Conservation (phyloP, 2,888 invertebrate genomes). For the Argynnis bischoffii region DNA sequence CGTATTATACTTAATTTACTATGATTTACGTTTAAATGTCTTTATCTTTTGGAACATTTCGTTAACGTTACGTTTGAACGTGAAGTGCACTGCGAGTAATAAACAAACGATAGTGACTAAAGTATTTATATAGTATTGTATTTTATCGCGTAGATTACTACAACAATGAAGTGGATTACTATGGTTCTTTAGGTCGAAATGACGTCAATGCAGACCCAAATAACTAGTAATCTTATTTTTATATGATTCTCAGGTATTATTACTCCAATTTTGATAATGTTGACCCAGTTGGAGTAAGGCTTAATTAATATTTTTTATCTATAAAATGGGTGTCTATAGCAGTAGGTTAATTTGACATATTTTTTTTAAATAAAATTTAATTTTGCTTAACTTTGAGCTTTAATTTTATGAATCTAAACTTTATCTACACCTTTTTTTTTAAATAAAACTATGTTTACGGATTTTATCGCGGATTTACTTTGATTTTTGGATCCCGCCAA, state of each 20-base stretch:
- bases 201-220: constrained; percentile 34
- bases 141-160: constrained; percentile 32
- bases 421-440: no score
- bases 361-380: no score
- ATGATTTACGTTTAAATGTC: background rate
- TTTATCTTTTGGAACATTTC: background rate
- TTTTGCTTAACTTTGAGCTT: no score
- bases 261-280: constrained; percentile 3
- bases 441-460: no score
- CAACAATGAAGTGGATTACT: constrained; percentile 28
- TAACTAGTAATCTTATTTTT: constrained; percentile 30
- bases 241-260: background rate
- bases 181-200: constrained; percentile 21
- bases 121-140: constrained; percentile 23
- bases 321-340: background rate
- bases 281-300: background rate
- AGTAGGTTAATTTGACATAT: no score
- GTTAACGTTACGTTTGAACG: background rate
- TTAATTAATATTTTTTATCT: background rate
- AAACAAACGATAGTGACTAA: constrained; percentile 13
- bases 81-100: constrained; percentile 11
- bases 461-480: no score
- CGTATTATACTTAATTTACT: background rate
- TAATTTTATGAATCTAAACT: no score
- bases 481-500: no score